Evolutionary conservation across 2,888 invertebrate genomes (phyloP), one percentile per base, ranked within the genome.

Genomic region (Biston stratarius): DNA sequence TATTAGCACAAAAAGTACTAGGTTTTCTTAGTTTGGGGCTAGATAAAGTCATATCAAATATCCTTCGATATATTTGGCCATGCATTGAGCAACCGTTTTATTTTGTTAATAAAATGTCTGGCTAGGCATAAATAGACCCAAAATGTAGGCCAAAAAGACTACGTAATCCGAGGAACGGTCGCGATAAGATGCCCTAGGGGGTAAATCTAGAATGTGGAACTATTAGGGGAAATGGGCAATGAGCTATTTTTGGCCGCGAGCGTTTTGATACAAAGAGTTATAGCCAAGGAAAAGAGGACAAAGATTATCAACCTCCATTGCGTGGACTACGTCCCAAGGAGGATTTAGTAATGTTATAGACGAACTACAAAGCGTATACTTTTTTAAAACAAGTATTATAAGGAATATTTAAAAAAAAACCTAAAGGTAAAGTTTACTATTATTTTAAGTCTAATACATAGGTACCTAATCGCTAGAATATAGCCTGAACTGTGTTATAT

Each of bases 161-260:
- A 9, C 55, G 59, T 55, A 64, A 59, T 36, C 48, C 49, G 33
- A 8, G 38, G 47, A 53, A 15, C 38, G 24, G 64, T 38, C 14
- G 34, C 56, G 56, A 65, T 65, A 56, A 55, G 36, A 59, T 24
- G 36, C 65, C 56, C 56, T 55, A 47, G 44, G 56, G 65, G 53
- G n/a, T 48, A n/a, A 53, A 51, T 63, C 49, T 44, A 45, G 57
- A 52, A 53, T 49, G 44, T 33, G 24, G 45, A 11, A 15, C 38
- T 52, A 47, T 52, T 59, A 53, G 42, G 38, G 34, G 53, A 14
- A 55, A 53, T 45, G 47, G 59, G 34, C 34, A 15, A 38, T 42
- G 47, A 47, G 64, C 53, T 64, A 53, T 59, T 59, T 59, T 58
- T 33, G 52, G 44, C 57, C 51, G 24, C 15, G 24, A 49, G 15